These are phyloP conservation scores for Aspidiotus rigidus DNA, from an alignment of 2,888 invertebrate species.

Conservation along the genomic window DNA sequence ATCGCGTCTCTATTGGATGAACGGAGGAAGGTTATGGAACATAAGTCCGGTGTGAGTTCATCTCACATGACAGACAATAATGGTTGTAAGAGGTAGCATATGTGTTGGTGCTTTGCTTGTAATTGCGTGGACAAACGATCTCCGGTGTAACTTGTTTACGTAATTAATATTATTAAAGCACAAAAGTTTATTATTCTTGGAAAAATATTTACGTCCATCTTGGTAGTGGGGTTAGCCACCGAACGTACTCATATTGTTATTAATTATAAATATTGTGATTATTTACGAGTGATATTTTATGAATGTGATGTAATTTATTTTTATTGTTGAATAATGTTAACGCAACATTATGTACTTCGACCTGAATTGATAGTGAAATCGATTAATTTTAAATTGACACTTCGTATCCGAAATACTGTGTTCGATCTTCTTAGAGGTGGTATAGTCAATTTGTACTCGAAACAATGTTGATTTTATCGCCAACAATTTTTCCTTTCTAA, in stretches of 20 bases:
- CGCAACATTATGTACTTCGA: no score
- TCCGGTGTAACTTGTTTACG: slow-evolving; percentile 33
- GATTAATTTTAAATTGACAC: no score
- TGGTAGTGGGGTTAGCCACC: no score
- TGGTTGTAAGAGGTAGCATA: slow-evolving; percentile 46
- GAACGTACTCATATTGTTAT: background rate
- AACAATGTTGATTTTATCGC: no score
- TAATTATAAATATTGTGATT: slow-evolving; percentile 28
- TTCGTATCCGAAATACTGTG: no score
- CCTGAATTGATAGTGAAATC: no score
- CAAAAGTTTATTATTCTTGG: slow-evolving; percentile 8
- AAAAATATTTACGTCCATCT: slow-evolving; percentile 13
- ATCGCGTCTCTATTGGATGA: slow-evolving; percentile 61
- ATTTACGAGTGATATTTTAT: slow-evolving; percentile 29
- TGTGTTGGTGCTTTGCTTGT: slow-evolving; percentile 52
- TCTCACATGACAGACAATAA: slow-evolving; percentile 41
- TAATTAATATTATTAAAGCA: slow-evolving; percentile 25
- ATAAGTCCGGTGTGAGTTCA: slow-evolving; percentile 57
- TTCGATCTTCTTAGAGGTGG: no score
- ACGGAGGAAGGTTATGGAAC: slow-evolving; percentile 62
- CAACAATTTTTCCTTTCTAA: no score
- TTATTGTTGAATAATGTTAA: background rate
- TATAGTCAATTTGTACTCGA: no score
- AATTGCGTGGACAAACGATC: slow-evolving; percentile 39
- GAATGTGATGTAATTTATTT: slow-evolving; percentile 24